phyloP scores from a whole-genome alignment of 2,888 invertebrate species.

The Lasioglossum calceatum region DNA sequence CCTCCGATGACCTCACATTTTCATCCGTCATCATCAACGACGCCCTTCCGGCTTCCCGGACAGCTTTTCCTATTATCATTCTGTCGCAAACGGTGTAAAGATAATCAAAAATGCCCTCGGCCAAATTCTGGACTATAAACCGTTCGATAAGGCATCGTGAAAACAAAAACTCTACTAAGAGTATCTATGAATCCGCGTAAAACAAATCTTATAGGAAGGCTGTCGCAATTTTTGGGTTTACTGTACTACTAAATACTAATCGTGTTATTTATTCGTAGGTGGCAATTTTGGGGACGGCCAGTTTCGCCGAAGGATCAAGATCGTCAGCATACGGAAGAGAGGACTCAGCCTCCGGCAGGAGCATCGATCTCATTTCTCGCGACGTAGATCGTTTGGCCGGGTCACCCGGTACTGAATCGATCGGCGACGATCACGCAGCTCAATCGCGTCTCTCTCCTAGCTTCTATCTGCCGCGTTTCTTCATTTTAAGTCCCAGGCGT shows the following conservation, averaged over 20 bases:
- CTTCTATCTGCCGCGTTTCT: conserved; percentile 74
- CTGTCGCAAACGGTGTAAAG: not conserved
- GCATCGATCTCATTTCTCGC: not conserved
- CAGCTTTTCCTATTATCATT: not conserved
- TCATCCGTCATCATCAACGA: not conserved
- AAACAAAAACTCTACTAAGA: too few species aligned
- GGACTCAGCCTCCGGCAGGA: not conserved
- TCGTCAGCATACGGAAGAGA: not conserved
- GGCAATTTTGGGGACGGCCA: not conserved
- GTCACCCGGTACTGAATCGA: conserved; percentile 39
- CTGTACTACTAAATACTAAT: not conserved
- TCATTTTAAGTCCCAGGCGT: conserved; percentile 83
- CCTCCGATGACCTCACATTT: conserved; percentile 3
- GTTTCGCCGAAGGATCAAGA: not conserved
- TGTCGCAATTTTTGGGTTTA: too few species aligned
- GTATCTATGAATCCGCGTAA: too few species aligned
- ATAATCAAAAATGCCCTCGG: not conserved
- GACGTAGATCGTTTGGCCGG: not conserved
- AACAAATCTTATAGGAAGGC: too few species aligned
- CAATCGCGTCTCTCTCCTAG: conserved; percentile 55
- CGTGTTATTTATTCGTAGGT: not conserved
- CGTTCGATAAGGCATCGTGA: not conserved
- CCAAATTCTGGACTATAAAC: not conserved
- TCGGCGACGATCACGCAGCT: conserved; percentile 17
- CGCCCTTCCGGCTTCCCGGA: not conserved